Conservation (phyloP, 2,113 vertebrate genomes). For the Neolamprologus hecqui region DNA sequence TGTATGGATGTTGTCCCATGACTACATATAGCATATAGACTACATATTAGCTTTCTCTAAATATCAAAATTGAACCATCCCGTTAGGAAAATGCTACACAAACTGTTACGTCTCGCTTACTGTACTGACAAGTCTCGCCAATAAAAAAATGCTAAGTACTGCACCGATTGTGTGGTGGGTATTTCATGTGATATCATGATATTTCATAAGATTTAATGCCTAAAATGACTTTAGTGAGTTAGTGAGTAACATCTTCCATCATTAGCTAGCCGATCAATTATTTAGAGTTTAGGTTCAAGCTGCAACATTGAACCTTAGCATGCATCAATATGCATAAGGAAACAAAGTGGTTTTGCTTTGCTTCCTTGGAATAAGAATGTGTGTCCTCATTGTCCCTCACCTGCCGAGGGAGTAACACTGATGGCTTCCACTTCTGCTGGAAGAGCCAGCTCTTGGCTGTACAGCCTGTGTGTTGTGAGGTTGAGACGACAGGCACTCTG, state of each 20-base stretch:
- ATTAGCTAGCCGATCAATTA: neutral
- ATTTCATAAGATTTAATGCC: neutral
- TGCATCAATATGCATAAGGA: neutral
- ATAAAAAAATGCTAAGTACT: neutral
- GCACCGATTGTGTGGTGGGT: neutral
- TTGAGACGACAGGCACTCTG: constrained; percentile 87
- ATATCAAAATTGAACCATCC: neutral
- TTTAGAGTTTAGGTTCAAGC: neutral
- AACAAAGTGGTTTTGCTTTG: neutral
- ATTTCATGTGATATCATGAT: neutral
- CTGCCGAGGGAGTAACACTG: constrained; percentile 91
- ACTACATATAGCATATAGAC: neutral
- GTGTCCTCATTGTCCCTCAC: constrained; percentile 59
- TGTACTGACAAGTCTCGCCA: neutral
- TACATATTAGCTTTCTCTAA: neutral
- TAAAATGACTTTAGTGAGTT: neutral
- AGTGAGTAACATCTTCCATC: neutral
- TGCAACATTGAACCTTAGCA: neutral
- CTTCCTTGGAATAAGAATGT: neutral
- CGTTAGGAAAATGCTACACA: neutral
- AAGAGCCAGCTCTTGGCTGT: constrained; percentile 83
- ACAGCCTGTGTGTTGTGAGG: constrained; percentile 80
- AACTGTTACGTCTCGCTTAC: neutral
- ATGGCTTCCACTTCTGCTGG: constrained; percentile 87
- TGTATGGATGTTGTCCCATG: neutral